These are phyloP conservation scores for Brachionus paranguensis DNA, from an alignment of 1,140 invertebrate genomes.

Conservation along the genomic window DNA sequence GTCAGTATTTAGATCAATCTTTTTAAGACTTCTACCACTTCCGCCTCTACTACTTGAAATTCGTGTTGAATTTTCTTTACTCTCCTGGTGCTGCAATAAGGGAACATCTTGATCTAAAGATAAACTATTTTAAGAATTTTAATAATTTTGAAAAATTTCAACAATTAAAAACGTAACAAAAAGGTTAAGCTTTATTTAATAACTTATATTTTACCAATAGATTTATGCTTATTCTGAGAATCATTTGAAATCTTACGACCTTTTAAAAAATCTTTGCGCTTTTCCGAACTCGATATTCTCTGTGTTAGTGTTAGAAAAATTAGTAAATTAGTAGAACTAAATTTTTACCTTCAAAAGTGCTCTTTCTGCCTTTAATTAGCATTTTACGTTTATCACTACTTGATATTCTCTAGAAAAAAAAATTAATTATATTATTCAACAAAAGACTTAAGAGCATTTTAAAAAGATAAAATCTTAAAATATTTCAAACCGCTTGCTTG, in stretches of 20 bases:
- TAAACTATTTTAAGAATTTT: background rate
- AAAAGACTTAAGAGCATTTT: slow-evolving; percentile 40
- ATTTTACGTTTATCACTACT: slow-evolving; percentile 40
- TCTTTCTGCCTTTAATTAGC: slow-evolving; percentile 41
- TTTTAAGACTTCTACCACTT: background rate
- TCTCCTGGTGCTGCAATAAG: slow-evolving; percentile 27
- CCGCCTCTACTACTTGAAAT: background rate
- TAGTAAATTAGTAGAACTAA: slow-evolving; percentile 3
- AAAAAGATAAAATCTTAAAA: slow-evolving; percentile 43
- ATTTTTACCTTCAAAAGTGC: slow-evolving; percentile 8
- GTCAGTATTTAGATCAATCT: slow-evolving; percentile 30
- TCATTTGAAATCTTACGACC: slow-evolving; percentile 34
- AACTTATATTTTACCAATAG: background rate
- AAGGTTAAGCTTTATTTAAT: background rate
- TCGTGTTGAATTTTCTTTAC: background rate
- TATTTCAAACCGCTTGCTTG: slow-evolving; percentile 54
- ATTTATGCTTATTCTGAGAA: background rate
- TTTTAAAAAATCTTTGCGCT: slow-evolving; percentile 41
- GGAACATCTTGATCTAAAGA: slow-evolving; percentile 6
- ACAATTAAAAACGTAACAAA: background rate
- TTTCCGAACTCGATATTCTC: slow-evolving; percentile 33
- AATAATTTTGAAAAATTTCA: background rate
- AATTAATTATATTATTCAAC: background rate
- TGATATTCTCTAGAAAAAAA: slow-evolving; percentile 17
- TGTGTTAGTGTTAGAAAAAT: slow-evolving; percentile 3